These are phyloP conservation scores for Scelioninae gen. 2 DNA, from an alignment of 2,888 invertebrate species.

Conservation along the genomic window DNA sequence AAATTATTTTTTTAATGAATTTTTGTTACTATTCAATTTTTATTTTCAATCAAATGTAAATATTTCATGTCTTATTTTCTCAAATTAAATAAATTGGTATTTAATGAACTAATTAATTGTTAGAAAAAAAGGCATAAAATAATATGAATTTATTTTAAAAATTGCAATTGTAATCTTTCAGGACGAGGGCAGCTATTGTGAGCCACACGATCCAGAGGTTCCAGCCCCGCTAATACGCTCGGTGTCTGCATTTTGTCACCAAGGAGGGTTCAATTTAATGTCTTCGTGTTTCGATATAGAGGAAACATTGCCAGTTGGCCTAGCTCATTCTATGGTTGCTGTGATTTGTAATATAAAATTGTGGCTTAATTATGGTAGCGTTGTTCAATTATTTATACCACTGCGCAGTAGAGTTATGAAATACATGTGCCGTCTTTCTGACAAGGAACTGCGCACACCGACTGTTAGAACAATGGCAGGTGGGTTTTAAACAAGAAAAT, in stretches of 20 bases:
- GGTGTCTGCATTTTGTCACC: constrained; percentile 78
- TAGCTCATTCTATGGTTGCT: constrained; percentile 94
- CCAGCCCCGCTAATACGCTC: constrained; percentile 92
- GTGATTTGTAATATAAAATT: constrained; percentile 94
- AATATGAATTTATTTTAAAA: too few species aligned
- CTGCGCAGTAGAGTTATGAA: constrained; percentile 90
- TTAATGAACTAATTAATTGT: too few species aligned
- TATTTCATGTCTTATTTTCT: too few species aligned
- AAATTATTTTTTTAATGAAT: too few species aligned
- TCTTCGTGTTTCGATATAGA: constrained; percentile 89
- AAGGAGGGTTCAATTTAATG: constrained; percentile 79
- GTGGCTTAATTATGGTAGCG: constrained; percentile 94
- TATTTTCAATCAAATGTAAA: too few species aligned
- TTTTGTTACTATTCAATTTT: too few species aligned
- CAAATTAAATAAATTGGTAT: too few species aligned
- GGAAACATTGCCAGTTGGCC: constrained; percentile 87
- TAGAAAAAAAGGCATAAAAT: too few species aligned
- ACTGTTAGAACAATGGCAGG: constrained; percentile 95
- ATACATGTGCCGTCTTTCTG: constrained; percentile 95
- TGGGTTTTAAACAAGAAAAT: too few species aligned
- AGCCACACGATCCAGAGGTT: constrained; percentile 94
- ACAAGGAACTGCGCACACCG: constrained; percentile 91
- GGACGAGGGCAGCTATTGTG: constrained; percentile 89
- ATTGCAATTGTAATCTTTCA: too few species aligned
- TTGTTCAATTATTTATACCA: constrained; percentile 91